Base-by-base conservation (phyloP, 2,888 invertebrate species). In the Melinaea menophilus region DNA sequence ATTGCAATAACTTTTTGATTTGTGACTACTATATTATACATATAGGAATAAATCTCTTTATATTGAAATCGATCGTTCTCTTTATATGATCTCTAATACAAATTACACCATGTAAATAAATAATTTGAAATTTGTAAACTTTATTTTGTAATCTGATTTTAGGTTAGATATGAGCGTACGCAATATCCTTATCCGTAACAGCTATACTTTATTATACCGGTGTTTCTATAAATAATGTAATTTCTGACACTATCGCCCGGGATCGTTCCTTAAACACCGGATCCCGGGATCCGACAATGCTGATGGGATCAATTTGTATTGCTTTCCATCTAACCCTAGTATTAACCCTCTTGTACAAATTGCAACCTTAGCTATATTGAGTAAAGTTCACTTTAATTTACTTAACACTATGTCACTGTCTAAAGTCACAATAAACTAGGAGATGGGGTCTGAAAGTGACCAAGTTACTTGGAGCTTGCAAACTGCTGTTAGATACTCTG, bases 261-360 rank as follows among this genome's bases (percentile, higher is more conserved):
- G 62, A 69, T 68, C 70, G 61, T 67, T 70, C 70, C 73, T 70
- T 72, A 75, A 76, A 73, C 70, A 67, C 71, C 65, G 69, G 64
- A 71, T 64, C 69, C 69, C 67, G 68, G 69, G 71, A 73, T 72
- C 71, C 72, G 69, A 69, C 68, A 62, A 68, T 67, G 66, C 69
- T 73, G 76, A 76, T 75, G 76, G 71, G 74, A 75, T 77, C 76
- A 85, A 88, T 88, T 86, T 88, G 87, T 88, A 85, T 80, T 75
- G 85, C 82, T 82, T 78, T 78, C 80, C 77, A 75, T 75, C 78
- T 71, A 73, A 75, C 64, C 70, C 70, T 58, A 70, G 62, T 65
- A 63, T 48, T 56, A 41, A 63, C 59, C 54, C 70, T 65, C 72
- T 71, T 73, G 71, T 70, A 73, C 75, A 70, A 85, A 78, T 79